Evolutionary conservation across 2,888 invertebrate genomes (phyloP).

Genomic region (Caenorhabditis sp.): DNA sequence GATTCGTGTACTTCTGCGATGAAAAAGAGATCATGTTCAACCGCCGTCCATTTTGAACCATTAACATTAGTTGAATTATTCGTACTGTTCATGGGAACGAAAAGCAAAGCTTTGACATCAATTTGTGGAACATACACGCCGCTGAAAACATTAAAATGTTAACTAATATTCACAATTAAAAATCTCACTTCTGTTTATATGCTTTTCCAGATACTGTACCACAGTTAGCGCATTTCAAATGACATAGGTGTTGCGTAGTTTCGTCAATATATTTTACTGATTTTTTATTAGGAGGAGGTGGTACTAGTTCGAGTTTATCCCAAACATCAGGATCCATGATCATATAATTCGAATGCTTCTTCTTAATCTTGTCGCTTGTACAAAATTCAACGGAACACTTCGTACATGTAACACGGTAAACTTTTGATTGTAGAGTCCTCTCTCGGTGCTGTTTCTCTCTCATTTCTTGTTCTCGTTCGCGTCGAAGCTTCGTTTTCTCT

Average conservation of each 20-base stretch:
- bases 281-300: slow-evolving; percentile 9
- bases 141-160: slow-evolving; percentile 13
- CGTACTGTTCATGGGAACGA: neutral
- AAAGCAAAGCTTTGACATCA: slow-evolving; percentile 4
- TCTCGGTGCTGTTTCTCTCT: neutral
- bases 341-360: slow-evolving; percentile 33
- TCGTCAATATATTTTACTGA: slow-evolving; percentile 6
- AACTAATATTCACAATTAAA: neutral
- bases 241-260: slow-evolving; percentile 20
- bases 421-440: neutral
- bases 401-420: slow-evolving; percentile 11
- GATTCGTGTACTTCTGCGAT: slow-evolving; percentile 7
- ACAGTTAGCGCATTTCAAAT: slow-evolving; percentile 15
- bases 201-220: slow-evolving; percentile 18
- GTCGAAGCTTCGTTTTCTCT: neutral
- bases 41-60: slow-evolving; percentile 19
- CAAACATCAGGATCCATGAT: slow-evolving; percentile 21
- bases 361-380: slow-evolving; percentile 11
- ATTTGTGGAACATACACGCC: slow-evolving; percentile 37
- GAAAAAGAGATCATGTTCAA: slow-evolving; percentile 21
- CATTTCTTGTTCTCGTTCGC: neutral
- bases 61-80: neutral
- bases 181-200: slow-evolving; percentile 25
- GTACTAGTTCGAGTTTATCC: slow-evolving; percentile 13
- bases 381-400: slow-evolving; percentile 11